These are phyloP conservation scores for Scaptodrosophila lebanonensis DNA, from an alignment of 1,140 invertebrate genomes.

Conservation along the genomic window DNA sequence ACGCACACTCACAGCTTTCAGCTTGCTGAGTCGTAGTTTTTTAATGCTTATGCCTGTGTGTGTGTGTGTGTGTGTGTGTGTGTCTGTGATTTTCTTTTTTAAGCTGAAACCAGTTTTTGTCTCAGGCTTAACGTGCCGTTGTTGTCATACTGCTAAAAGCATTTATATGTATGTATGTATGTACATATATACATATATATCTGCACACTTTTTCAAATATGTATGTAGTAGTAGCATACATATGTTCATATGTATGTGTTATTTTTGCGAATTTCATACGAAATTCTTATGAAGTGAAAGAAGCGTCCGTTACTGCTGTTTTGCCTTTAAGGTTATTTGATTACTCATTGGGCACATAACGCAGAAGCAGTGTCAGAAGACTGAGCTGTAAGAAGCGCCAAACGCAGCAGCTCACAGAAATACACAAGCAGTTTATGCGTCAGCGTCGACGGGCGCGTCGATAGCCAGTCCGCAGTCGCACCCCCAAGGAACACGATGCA, in stretches of 20 bases:
- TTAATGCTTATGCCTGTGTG: conserved; percentile 54
- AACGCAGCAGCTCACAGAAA: neutral
- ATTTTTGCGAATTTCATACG: conserved; percentile 59
- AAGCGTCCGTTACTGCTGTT: conserved; percentile 24
- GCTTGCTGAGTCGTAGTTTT: conserved; percentile 59
- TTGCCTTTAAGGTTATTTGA: conserved; percentile 20
- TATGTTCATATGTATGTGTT: conserved; percentile 47
- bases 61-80: conserved; percentile 20
- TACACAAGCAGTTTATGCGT: conserved; percentile 41
- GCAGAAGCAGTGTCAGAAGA: too few species aligned
- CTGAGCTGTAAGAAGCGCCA: neutral
- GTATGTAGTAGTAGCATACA: conserved; percentile 4
- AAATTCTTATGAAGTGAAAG: conserved; percentile 55
- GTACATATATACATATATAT: conserved; percentile 17
- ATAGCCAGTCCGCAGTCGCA: conserved; percentile 22
- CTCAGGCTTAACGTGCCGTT: conserved; percentile 36
- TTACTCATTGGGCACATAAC: conserved; percentile 42
- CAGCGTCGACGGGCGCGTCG: conserved; percentile 8
- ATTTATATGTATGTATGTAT: conserved; percentile 39
- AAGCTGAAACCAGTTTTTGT: conserved; percentile 66
- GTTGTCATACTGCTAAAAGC: conserved; percentile 56
- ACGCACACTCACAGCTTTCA: too few species aligned
- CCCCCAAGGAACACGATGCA: too few species aligned
- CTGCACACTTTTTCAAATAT: conserved; percentile 24
- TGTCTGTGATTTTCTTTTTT: conserved; percentile 51